Base-by-base conservation (phyloP, 2,888 invertebrate genomes). In the Leptinotarsa rubiginosa region DNA sequence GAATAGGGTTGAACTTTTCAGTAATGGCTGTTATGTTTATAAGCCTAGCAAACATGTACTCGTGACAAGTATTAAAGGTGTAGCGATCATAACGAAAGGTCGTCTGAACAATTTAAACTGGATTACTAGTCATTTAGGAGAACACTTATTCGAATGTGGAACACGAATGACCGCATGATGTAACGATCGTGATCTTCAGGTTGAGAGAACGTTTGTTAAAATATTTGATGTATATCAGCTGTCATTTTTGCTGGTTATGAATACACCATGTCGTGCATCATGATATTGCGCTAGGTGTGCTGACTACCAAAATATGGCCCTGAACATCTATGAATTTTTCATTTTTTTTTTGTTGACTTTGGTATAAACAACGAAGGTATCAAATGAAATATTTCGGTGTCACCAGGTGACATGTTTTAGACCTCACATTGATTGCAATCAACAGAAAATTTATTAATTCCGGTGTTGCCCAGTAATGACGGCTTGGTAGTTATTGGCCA, bases 61-160 rank as follows among this genome's bases (percentile, higher is more conserved):
- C 62, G 62, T 62, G 62, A 62, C 41, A 16, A 41, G 5, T 13
- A 31, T 22, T 41, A 31, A 41, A 62, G 62, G 62, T 62, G n/a
- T n/a, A 62, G 31, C 18, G 62, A 62, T 62, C 16, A 62, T 62
- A 62, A 56, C 20, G 22, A 56, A 62, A 62, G 41, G 31, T 41
- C 62, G 18, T 4, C 10, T 4, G n/a, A 18, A 41, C 41, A 31
- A 62, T 62, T 62, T 16, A 62, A 62, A 62, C 62, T 41, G 62
- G n/a, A 62, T 31, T 62, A 31, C 62, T 41, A 62, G 62, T 18
- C 31, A 62, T 62, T 62, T 16, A 25, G 18, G 62, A 13, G 16
- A 62, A 62, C 62, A n/a, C 25, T 31, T 41, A 31, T 62, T 62
- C 62, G 62, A 62, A 62, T 62, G n/a, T 62, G 31, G 41, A 62